Evolutionary conservation across 2,797 vertebrate species (phyloP).

Genomic region (Acrocephalus scirpaceus): DNA sequence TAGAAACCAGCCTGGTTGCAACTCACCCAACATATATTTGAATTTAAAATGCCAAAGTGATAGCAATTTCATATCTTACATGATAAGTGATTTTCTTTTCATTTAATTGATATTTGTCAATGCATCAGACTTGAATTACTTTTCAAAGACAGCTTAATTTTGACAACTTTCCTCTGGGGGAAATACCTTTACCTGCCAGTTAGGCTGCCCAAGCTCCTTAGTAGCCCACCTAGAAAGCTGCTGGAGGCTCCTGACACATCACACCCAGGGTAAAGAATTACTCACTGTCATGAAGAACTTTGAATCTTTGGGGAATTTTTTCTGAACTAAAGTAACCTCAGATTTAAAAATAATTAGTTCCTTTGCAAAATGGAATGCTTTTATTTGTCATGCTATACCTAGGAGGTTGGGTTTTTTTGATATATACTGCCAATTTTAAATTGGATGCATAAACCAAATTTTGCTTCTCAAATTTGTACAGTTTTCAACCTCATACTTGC

Average conservation of each 20-base stretch:
- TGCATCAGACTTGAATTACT: neutral
- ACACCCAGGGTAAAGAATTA: neutral
- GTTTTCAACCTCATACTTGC: neutral
- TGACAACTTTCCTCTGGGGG: conserved; percentile 30
- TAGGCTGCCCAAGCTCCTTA: neutral
- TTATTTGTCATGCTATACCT: neutral
- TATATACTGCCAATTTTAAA: neutral
- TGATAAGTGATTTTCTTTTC: neutral
- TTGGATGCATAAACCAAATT: neutral
- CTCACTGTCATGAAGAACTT: neutral
- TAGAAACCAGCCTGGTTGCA: neutral
- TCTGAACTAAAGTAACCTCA: neutral
- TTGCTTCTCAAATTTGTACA: neutral
- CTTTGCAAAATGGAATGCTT: neutral
- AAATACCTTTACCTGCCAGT: conserved; percentile 32
- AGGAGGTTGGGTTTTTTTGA: neutral
- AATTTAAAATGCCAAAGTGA: neutral
- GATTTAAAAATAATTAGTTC: neutral
- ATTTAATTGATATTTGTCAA: conserved; percentile 12
- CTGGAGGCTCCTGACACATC: neutral
- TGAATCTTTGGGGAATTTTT: neutral
- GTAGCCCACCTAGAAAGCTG: conserved; percentile 21
- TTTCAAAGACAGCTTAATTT: neutral
- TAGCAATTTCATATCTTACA: neutral
- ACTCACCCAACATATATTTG: neutral